Conservation (phyloP, 2,888 invertebrate species). For the Aporophyla lueneburgensis region DNA sequence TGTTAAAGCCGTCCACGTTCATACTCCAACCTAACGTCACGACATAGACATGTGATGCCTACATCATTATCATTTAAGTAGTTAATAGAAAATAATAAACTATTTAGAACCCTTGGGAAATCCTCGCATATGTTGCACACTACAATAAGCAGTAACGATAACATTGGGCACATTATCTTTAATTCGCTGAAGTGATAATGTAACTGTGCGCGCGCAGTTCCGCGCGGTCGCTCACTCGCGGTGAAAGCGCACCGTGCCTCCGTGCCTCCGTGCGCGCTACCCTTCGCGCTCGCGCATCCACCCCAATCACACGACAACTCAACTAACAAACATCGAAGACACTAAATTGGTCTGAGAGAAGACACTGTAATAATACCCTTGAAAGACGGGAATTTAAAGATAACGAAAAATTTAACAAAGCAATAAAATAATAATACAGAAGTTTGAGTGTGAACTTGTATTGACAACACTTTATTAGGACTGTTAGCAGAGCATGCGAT, state of each 20-base stretch:
- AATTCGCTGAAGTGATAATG: conserved; percentile 48
- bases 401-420: background rate
- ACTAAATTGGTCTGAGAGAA: background rate
- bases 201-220: conserved; percentile 21
- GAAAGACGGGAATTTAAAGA: background rate
- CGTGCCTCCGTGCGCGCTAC: conserved; percentile 10
- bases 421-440: background rate
- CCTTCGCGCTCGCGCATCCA: conserved; percentile 32
- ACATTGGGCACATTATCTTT: conserved; percentile 43
- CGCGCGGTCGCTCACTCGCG: conserved; percentile 30
- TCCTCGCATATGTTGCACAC: conserved; percentile 8
- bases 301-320: background rate
- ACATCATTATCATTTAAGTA: background rate
- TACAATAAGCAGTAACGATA: conserved; percentile 32
- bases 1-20: background rate
- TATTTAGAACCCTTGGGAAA: background rate
- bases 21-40: background rate
- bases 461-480: background rate
- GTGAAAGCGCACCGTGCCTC: conserved; percentile 36
- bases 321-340: background rate
- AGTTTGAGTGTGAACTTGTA: background rate
- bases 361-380: too few species aligned
- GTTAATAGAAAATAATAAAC: background rate
- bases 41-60: background rate
- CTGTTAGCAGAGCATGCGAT: background rate